These are phyloP conservation scores for Doris montereyensis DNA, from an alignment of 2,888 invertebrate species.

Conservation along the genomic window DNA sequence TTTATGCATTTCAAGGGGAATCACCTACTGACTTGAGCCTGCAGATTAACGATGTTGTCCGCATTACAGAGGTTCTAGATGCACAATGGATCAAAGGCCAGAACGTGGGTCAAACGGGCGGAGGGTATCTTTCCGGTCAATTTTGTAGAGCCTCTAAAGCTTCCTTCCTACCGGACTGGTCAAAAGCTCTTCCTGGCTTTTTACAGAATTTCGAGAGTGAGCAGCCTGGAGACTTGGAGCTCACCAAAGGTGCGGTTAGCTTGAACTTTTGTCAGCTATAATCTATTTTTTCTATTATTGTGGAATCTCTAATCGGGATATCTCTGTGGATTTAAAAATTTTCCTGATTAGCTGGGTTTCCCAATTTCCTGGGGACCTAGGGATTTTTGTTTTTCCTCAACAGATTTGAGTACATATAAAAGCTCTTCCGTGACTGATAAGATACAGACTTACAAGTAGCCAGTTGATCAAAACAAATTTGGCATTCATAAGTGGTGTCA, in stretches of 20 bases:
- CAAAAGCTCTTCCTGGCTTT: constrained; percentile 65
- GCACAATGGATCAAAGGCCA: constrained; percentile 67
- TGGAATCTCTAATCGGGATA: no score
- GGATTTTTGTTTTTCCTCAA: no score
- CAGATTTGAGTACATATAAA: no score
- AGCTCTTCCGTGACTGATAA: no score
- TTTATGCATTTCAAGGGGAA: constrained; percentile 63
- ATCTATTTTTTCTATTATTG: background rate
- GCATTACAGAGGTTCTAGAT: constrained; percentile 60
- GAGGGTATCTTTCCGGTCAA: constrained; percentile 65
- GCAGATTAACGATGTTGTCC: constrained; percentile 61
- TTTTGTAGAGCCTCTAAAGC: constrained; percentile 61
- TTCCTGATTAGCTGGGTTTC: no score
- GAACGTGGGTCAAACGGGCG: constrained; percentile 43
- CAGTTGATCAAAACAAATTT: no score
- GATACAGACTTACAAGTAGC: no score
- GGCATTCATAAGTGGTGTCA: no score
- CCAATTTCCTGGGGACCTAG: no score
- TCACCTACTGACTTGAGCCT: constrained; percentile 64
- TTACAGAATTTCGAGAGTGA: constrained; percentile 63
- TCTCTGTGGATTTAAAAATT: no score
- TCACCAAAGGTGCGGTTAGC: constrained; percentile 62
- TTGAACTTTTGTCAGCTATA: background rate
- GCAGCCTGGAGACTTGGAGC: constrained; percentile 65
- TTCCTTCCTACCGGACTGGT: constrained; percentile 56